Evolutionary conservation across 2,888 invertebrate species (phyloP), one percentile per base, ranked within the genome.

Genomic region (Apoderus coryli): DNA sequence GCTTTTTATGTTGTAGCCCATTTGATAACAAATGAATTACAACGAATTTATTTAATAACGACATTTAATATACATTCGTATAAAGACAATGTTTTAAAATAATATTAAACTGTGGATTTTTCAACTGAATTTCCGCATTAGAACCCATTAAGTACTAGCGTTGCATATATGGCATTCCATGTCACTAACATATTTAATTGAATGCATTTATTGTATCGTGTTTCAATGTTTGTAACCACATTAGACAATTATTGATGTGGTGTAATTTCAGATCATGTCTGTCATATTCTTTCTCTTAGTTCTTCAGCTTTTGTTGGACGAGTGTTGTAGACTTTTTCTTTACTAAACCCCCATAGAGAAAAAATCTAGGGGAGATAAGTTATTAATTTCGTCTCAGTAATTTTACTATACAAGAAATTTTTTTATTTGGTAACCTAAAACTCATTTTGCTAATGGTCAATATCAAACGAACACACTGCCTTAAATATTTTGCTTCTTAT

Each of bases 291-390:
- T n/a, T n/a, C n/a, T n/a, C n/a, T n/a, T n/a, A n/a, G n/a, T n/a
- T n/a, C n/a, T n/a, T n/a, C n/a, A n/a, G n/a, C n/a, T n/a, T n/a
- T 10, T 4, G 12, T 12, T 25, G 3, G 25, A 25, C 25, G 25
- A 25, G 25, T 25, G 25, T 25, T 11, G 10, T 25, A 25, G 12
- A 25, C n/a, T 25, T 25, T 4, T 25, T 25, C 25, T 25, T 25
- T 25, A 25, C 10, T 3, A 25, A 25, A 25, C 25, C 25, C 12
- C 25, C 19, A 19, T 19, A 19, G 19, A 19, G n/a, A n/a, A 19
- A 19, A 19, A 19, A 19, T 19, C 19, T 19, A 19, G 19, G 19
- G 19, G 19, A 19, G 19, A 7, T 19, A 19, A 19, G 19, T 19
- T n/a, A n/a, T n/a, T n/a, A n/a, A n/a, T n/a, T n/a, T n/a, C n/a